These are phyloP conservation scores for Drosophila quinaria DNA, from an alignment of 2,888 invertebrate species.

Conservation along the genomic window DNA sequence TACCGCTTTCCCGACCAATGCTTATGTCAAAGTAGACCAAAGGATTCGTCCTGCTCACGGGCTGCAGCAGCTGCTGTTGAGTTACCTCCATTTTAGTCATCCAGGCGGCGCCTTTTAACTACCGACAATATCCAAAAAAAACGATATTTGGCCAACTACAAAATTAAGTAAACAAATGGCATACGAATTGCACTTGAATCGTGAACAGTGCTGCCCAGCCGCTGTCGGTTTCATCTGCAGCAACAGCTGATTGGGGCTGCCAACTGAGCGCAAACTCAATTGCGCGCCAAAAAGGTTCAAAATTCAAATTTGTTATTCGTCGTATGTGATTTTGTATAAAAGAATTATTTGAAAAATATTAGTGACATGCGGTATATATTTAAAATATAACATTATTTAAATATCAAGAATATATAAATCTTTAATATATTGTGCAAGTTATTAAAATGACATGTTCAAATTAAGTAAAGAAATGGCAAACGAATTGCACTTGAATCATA, in stretches of 20 bases:
- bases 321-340: too few relatives aligned
- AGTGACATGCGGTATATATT: too few relatives aligned
- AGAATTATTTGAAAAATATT: too few relatives aligned
- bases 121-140: background rate
- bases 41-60: constrained; percentile 86
- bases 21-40: constrained; percentile 91
- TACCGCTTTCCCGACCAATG: constrained; percentile 90
- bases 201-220: constrained; percentile 38
- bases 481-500: constrained; percentile 27
- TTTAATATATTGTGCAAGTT: too few relatives aligned
- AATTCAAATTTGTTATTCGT: background rate
- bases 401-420: background rate
- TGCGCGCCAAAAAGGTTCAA: background rate
- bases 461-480: constrained; percentile 56
- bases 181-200: constrained; percentile 32
- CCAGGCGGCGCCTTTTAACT: constrained; percentile 21
- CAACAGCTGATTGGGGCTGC: constrained; percentile 55
- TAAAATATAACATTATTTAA: background rate
- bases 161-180: constrained; percentile 54
- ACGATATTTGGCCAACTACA: constrained; percentile 3
- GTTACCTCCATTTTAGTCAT: constrained; percentile 55
- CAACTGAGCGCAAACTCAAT: background rate
- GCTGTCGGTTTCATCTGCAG: constrained; percentile 2
- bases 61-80: constrained; percentile 53
- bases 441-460: background rate